A percentile compares a stretch with the other conserved stretches of the same genome.
Evolutionary conservation across 2,113 vertebrate species (phyloP).

Genomic region (Vulpes ferrilata): DNA sequence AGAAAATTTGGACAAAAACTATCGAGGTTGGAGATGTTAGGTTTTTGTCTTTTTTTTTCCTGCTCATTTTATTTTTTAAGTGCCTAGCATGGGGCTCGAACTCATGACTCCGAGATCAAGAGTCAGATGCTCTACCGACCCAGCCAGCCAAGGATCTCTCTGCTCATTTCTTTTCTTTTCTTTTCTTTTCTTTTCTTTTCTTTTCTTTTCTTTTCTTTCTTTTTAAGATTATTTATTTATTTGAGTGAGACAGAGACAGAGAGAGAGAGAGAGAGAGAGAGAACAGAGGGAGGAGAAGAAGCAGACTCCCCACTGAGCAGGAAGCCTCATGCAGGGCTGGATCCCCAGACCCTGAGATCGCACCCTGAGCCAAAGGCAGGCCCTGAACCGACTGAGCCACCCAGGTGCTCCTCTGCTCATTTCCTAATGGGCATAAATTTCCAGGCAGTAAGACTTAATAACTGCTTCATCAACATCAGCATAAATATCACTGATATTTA

Average conservation of each 20-base stretch:
- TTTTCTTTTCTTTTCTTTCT: too few relatives aligned
- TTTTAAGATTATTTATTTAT: neutral
- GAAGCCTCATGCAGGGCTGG: rapidly evolving
- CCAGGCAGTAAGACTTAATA: neutral
- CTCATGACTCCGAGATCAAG: neutral
- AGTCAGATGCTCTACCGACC: neutral
- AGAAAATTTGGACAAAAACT: too few relatives aligned
- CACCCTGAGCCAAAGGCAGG: too few relatives aligned
- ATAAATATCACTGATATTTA: neutral
- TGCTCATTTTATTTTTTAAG: neutral
- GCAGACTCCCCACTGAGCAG: too few relatives aligned
- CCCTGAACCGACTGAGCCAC: neutral
- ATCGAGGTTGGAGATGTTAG: neutral
- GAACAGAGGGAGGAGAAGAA: too few relatives aligned
- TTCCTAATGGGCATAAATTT: constrained; percentile 1
- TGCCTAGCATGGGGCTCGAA: neutral
- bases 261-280: neutral
- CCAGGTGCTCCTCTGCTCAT: neutral
- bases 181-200: too few relatives aligned
- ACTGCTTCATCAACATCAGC: neutral
- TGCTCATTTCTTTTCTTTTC: too few relatives aligned
- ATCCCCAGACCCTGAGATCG: too few relatives aligned
- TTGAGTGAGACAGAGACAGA: neutral
- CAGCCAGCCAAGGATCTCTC: neutral
- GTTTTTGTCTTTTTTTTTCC: neutral